These are phyloP conservation scores for Philonicus albiceps DNA, from an alignment of 2,888 invertebrate genomes.

Conservation along the genomic window DNA sequence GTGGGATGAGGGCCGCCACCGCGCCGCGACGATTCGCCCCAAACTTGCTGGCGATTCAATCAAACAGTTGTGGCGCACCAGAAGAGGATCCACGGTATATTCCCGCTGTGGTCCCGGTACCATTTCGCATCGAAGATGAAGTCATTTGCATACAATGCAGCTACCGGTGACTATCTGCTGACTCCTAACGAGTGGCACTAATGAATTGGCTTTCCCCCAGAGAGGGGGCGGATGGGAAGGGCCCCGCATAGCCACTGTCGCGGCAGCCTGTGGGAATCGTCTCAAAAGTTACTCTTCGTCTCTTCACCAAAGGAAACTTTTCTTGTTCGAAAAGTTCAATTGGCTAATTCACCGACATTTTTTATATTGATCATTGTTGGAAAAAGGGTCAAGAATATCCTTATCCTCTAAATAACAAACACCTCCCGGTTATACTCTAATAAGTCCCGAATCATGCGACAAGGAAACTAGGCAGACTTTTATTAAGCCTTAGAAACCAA, in stretches of 20 bases:
- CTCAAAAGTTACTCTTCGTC: not conserved
- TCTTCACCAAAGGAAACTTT: not conserved
- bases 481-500: too few species aligned
- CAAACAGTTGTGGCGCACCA: not conserved
- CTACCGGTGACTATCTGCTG: not conserved
- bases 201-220: constrained; percentile 4
- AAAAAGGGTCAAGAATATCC: too few species aligned
- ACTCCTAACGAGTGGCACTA: not conserved
- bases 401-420: too few species aligned
- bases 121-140: not conserved
- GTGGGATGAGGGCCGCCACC: not conserved
- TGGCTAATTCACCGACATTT: not conserved
- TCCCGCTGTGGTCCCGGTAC: not conserved
- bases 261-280: not conserved
- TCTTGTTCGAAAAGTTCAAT: not conserved
- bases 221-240: not conserved
- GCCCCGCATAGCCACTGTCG: too few species aligned
- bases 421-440: too few species aligned
- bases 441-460: too few species aligned
- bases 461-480: too few species aligned
- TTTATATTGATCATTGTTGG: too few species aligned
- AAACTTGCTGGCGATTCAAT: not conserved
- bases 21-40: not conserved
- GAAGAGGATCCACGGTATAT: not conserved
- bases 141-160: constrained; percentile 17